phyloP scores from a whole-genome alignment of 2,888 invertebrate species.

The Erebia ligea region DNA sequence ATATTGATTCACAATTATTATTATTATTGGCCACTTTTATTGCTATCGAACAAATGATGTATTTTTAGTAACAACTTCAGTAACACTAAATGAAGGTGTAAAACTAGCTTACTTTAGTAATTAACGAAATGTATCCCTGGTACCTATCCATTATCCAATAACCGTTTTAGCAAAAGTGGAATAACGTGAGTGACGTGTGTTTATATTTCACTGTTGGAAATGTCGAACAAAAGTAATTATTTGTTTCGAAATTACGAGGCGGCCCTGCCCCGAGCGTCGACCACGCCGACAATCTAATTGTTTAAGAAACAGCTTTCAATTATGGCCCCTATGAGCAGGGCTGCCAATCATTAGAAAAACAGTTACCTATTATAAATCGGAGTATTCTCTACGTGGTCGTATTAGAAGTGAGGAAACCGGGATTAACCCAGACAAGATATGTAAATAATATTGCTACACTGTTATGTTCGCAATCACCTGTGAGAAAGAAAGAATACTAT shows the following conservation, averaged over 20 bases:
- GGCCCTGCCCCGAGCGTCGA: constrained; percentile 44
- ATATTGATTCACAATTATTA: background rate
- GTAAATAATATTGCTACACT: too few species aligned
- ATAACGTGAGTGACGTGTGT: constrained; percentile 50
- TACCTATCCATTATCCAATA: constrained; percentile 4
- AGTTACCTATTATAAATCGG: background rate
- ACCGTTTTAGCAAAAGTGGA: constrained; percentile 20
- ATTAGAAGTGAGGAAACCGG: background rate
- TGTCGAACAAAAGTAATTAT: constrained; percentile 62
- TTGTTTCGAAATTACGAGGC: constrained; percentile 58
- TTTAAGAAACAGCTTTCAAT: constrained; percentile 65
- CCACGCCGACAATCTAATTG: constrained; percentile 63
- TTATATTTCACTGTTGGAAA: constrained; percentile 44
- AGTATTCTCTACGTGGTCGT: background rate
- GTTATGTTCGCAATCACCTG: too few species aligned
- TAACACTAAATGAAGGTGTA: background rate
- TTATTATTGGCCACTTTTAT: background rate
- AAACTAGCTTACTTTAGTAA: background rate
- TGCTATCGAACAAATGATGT: too few species aligned
- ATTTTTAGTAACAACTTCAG: background rate
- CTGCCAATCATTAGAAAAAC: background rate
- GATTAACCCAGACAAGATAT: too few species aligned
- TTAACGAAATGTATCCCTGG: background rate
- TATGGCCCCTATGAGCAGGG: constrained; percentile 43
- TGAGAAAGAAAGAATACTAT: too few species aligned